These are phyloP conservation scores for Upupa epops DNA, from an alignment of 2,113 vertebrate genomes.

Conservation along the genomic window DNA sequence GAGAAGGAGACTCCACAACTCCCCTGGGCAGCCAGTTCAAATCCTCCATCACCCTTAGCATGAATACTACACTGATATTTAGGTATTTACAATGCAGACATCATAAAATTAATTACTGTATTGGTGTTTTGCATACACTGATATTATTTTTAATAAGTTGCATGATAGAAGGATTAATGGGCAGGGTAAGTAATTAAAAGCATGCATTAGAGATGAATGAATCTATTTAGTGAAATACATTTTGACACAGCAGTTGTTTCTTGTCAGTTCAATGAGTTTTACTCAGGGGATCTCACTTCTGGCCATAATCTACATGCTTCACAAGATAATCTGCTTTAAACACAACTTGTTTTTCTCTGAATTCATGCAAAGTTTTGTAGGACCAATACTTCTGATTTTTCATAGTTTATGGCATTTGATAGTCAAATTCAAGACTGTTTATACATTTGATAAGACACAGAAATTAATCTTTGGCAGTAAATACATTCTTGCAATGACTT, in stretches of 20 bases:
- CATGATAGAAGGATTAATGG: neutral
- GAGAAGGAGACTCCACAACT: too few relatives aligned
- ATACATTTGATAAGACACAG: neutral
- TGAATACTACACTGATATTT: neutral
- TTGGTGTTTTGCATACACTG: neutral
- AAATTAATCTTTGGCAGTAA: neutral
- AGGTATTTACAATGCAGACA: neutral
- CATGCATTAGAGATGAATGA: constrained; percentile 55
- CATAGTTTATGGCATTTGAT: neutral
- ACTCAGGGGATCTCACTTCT: constrained; percentile 68
- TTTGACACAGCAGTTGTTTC: constrained; percentile 77
- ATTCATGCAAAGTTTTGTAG: neutral
- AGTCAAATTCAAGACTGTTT: neutral
- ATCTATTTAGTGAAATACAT: constrained; percentile 64
- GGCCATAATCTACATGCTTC: constrained; percentile 63
- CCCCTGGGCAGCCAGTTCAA: too few relatives aligned
- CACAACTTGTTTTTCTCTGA: constrained; percentile 39
- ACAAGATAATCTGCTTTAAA: constrained; percentile 69
- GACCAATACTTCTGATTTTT: neutral
- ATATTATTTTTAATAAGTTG: neutral
- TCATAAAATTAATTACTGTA: neutral
- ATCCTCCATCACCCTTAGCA: too few relatives aligned
- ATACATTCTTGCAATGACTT: neutral
- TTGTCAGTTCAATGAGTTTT: constrained; percentile 73
- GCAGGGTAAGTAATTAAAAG: constrained; percentile 5